Conservation (phyloP, 1,140 invertebrate genomes). For the Pristionchus pacificus region DNA sequence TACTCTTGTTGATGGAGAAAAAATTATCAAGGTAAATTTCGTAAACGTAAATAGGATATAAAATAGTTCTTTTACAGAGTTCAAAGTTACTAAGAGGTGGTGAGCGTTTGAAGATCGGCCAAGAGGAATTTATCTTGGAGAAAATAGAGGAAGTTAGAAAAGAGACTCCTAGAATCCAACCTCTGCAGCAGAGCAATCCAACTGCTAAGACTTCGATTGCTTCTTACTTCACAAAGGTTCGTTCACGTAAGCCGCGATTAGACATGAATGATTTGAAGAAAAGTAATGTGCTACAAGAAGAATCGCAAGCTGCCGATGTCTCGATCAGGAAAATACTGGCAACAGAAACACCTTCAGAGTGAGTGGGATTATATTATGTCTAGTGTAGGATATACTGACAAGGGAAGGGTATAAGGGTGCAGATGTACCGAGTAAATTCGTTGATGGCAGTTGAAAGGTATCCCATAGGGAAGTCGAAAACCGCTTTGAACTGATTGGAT, state of each 20-base stretch:
- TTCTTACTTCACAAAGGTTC: background rate
- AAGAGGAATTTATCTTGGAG: background rate
- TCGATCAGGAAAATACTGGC: background rate
- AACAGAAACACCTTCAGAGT: background rate
- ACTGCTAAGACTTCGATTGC: too few species aligned
- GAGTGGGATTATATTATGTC: background rate
- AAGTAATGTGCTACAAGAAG: background rate
- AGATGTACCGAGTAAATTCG: too few species aligned
- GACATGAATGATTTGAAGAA: too few species aligned
- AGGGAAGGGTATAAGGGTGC: too few species aligned
- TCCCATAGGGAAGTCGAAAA: too few species aligned
- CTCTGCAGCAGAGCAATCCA: too few species aligned
- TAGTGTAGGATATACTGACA: too few species aligned
- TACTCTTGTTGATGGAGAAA: background rate
- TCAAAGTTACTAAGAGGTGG: background rate
- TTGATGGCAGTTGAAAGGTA: too few species aligned
- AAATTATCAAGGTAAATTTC: background rate
- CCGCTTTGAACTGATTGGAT: too few species aligned
- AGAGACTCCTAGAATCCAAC: background rate
- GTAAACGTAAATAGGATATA: background rate
- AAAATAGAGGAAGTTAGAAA: background rate
- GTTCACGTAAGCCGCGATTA: too few species aligned
- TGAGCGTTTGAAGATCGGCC: background rate
- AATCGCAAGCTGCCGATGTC: background rate
- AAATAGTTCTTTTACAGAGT: background rate